A percentile compares a stretch with the other conserved stretches of the same genome.
phyloP scores from a whole-genome alignment of 2,888 invertebrate species.

The Aleiodes leptofemur region DNA sequence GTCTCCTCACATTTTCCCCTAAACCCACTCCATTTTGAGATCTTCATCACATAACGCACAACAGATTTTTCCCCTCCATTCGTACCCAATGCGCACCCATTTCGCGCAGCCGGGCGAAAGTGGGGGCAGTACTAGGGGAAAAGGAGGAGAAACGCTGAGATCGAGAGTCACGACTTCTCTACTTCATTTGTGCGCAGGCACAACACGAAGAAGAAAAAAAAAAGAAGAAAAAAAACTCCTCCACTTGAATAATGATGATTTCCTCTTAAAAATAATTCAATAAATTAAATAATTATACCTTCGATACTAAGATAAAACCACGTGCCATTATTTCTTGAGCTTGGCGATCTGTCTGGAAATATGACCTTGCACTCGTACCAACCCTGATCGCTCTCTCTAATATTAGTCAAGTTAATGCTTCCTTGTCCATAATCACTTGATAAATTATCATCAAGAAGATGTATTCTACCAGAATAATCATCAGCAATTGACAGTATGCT shows the following conservation, averaged over 20 bases:
- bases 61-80: too few species aligned
- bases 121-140: too few species aligned
- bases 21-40: too few species aligned
- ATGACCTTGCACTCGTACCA: constrained; percentile 94
- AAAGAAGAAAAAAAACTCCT: too few species aligned
- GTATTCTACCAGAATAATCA: constrained; percentile 84
- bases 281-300: constrained; percentile 77
- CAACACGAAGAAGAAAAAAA: too few species aligned
- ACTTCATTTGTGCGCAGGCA: too few species aligned
- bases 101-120: too few species aligned
- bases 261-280: neutral
- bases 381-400: constrained; percentile 92
- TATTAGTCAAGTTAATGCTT: constrained; percentile 89
- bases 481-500: constrained; percentile 82
- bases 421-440: constrained; percentile 81
- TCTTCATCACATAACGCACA: too few species aligned
- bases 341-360: constrained; percentile 92
- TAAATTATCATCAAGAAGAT: constrained; percentile 78
- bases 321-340: constrained; percentile 90
- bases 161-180: too few species aligned
- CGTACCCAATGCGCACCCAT: too few species aligned
- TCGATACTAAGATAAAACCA: constrained; percentile 93
- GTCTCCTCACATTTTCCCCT: too few species aligned
- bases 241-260: neutral
- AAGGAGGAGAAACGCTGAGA: too few species aligned